These are phyloP conservation scores for Drosophila mojavensis DNA, from an alignment of 1,140 invertebrate species.

Conservation along the genomic window DNA sequence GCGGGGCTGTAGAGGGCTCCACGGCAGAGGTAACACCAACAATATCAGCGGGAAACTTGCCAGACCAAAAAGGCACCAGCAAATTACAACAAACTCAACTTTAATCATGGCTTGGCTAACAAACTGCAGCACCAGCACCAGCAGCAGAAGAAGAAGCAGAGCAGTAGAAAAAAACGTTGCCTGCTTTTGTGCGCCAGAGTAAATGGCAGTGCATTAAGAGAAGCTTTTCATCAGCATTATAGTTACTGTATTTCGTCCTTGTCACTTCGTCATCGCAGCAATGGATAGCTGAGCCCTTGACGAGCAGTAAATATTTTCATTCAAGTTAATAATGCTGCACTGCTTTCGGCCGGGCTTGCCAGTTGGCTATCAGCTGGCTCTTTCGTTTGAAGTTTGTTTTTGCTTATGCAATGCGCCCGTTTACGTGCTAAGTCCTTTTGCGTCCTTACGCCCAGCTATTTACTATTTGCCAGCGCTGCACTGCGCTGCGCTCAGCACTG, in stretches of 20 bases:
- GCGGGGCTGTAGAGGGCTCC: constrained; percentile 7
- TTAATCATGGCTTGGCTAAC: constrained; percentile 71
- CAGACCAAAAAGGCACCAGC: constrained; percentile 54
- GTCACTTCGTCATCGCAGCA: constrained; percentile 34
- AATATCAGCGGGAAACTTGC: constrained; percentile 24
- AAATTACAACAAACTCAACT: constrained; percentile 75
- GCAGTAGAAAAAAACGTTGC: constrained; percentile 17
- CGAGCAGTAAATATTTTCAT: constrained; percentile 81
- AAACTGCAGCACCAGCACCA: constrained; percentile 30
- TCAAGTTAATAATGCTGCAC: constrained; percentile 80
- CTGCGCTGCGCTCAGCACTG: constrained; percentile 42
- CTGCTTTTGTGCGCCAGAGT: constrained; percentile 63
- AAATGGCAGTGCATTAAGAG: constrained; percentile 74
- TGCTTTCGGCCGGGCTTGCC: constrained; percentile 47
- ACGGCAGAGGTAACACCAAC: constrained; percentile 29
- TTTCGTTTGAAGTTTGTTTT: constrained; percentile 44
- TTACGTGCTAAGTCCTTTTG: constrained; percentile 69
- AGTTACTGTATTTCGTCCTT: constrained; percentile 33
- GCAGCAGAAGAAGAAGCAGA: background rate
- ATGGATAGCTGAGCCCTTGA: constrained; percentile 68
- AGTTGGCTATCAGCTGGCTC: constrained; percentile 23
- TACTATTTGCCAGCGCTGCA: constrained; percentile 13
- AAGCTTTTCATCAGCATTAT: constrained; percentile 72
- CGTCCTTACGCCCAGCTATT: constrained; percentile 53
- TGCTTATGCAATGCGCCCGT: constrained; percentile 68